Base-by-base conservation (phyloP, 2,888 invertebrate species). In the Scaptomyza cyrtandrae region DNA sequence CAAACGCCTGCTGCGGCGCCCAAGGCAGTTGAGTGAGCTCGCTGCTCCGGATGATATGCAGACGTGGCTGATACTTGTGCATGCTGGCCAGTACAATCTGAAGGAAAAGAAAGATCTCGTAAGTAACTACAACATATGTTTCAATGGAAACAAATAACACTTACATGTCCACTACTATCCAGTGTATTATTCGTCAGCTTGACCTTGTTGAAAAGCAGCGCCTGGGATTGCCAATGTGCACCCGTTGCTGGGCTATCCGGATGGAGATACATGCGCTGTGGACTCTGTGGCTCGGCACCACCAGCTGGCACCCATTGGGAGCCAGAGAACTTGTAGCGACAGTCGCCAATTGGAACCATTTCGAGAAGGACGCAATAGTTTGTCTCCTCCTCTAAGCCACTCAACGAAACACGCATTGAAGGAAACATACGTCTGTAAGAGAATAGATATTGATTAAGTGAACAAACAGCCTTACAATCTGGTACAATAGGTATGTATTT, bases 51-150 rank as follows among this genome's bases (percentile, higher is more conserved):
- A 97, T 95, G 78, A 99, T 94, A 92, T 98, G 95, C 84, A 98
- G 95, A 13, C 96, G 94, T 0, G 98, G 98, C 73, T 97, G 95
- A 93, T 99, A 99, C 92, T 98, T 98, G 93, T 99, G 98, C 99
- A 99, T 99, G 33, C 98, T 98, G 39, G 97, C 97, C 71, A 99
- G 93, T 2, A 97, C 96, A 89, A 98, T 95, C 96, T 97, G 93
- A 1, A 91, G 75, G 85, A 39, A 7, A 33, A 33, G 45, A 83
- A 2, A 33, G n/a, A 48, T 6, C 6, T 3, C 3, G 3, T 55
- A 14, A 61, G 49, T 62, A 56, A 55, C 27, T 68, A 48, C 16
- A 41, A 16, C 41, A 41, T 10, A 16, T 9, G 33, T 10, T 27
- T 6, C 9, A 10, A 19, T 24, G 24, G 14, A 11, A 27, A 11